Evolutionary conservation across 1,140 invertebrate species (phyloP).

Genomic region (Heliconius himera): DNA sequence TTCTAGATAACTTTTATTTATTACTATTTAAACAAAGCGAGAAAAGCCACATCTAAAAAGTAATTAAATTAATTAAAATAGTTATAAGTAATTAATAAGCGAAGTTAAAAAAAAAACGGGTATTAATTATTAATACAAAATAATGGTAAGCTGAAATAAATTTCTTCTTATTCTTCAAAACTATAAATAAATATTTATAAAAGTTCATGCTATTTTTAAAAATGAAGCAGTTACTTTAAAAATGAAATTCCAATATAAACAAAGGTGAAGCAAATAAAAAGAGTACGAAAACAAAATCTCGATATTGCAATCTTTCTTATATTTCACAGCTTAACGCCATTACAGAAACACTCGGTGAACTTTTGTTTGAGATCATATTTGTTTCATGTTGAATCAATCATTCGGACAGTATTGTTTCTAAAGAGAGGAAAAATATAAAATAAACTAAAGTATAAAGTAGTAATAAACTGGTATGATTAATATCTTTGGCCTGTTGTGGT

Average conservation of each 20-base stretch:
- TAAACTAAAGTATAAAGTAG: background rate
- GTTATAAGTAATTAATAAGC: no score
- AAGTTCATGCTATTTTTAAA: background rate
- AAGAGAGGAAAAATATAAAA: background rate
- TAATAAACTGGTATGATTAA: background rate
- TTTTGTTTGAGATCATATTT: conserved; percentile 9
- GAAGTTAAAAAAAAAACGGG: no score
- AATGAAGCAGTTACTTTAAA: background rate
- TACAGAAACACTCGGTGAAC: background rate
- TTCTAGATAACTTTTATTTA: no score
- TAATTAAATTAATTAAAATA: no score
- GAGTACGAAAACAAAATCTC: background rate
- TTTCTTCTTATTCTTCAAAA: no score
- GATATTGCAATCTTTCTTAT: conserved; percentile 3
- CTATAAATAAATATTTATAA: no score
- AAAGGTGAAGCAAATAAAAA: background rate
- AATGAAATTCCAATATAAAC: background rate
- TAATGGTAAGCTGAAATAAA: no score
- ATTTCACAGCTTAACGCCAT: conserved; percentile 4
- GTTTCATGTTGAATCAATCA: background rate
- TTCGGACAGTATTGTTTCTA: background rate
- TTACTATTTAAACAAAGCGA: no score
- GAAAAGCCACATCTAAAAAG: no score
- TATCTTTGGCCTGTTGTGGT: no score
- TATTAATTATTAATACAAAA: no score